phyloP scores from a whole-genome alignment of 2,113 vertebrate species.

The Prietella phreatophila region DNA sequence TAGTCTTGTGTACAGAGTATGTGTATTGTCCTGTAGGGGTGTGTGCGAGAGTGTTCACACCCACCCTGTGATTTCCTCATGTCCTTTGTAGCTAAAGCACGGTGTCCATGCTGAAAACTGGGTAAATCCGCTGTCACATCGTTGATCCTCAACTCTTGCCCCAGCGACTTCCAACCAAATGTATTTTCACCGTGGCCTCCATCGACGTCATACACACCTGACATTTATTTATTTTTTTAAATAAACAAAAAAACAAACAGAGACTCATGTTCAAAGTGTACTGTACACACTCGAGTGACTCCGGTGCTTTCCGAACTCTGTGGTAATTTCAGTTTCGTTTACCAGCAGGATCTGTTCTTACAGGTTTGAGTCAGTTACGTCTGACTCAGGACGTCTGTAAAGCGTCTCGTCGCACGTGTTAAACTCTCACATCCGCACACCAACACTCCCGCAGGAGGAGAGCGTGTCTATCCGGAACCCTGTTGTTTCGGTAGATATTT shows the following conservation, averaged over 20 bases:
- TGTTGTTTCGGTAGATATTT: not conserved
- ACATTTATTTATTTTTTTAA: not conserved
- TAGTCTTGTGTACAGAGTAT: not conserved
- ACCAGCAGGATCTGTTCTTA: conserved; percentile 1
- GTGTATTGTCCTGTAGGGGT: not conserved
- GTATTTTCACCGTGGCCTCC: conserved; percentile 95
- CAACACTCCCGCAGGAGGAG: not conserved
- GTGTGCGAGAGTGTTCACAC: conserved; percentile 28
- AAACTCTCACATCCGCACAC: not conserved
- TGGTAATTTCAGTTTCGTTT: conserved; percentile 80
- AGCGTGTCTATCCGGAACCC: not conserved
- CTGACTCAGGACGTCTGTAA: not conserved
- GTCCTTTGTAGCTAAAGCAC: conserved; percentile 99
- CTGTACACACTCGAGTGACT: conserved; percentile 3
- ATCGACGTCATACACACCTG: conserved; percentile 93
- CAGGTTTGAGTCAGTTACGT: not conserved
- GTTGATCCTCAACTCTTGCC: conserved; percentile 99
- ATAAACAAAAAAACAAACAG: not conserved
- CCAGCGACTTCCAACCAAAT: conserved; percentile 99
- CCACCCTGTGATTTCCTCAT: conserved; percentile 99
- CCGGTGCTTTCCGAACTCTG: conserved; percentile 16
- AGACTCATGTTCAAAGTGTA: too few species aligned
- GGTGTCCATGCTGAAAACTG: conserved; percentile 97
- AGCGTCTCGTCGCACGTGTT: not conserved
- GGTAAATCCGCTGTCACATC: conserved; percentile 95